Percentiles rank a stretch among this genome's conserved stretches.
phyloP scores from a whole-genome alignment of 2,888 invertebrate species.

The Drosophila buzzatii region DNA sequence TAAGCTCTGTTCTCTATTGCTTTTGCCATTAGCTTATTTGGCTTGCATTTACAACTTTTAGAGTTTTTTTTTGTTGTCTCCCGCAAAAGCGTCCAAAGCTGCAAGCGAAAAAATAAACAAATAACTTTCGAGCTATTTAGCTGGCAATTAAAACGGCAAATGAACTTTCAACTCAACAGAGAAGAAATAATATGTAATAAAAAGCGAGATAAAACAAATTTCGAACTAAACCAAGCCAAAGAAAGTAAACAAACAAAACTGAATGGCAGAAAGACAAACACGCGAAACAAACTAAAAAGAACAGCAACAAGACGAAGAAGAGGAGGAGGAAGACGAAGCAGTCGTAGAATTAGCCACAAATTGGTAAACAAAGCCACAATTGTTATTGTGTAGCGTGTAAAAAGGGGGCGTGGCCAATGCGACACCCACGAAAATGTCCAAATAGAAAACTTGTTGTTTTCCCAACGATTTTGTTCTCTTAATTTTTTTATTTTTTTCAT shows the following conservation, averaged over 20 bases:
- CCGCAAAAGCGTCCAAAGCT: conserved; percentile 32
- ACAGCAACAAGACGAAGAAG: conserved; percentile 11
- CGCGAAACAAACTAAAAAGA: conserved; percentile 33
- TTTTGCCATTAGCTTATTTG: background rate
- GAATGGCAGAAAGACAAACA: conserved; percentile 53
- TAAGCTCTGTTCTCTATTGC: background rate
- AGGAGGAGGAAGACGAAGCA: background rate
- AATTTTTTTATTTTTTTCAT: conserved; percentile 24
- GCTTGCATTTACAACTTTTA: conserved; percentile 20
- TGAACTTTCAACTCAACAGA: conserved; percentile 68
- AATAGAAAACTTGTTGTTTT: conserved; percentile 63
- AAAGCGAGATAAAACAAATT: conserved; percentile 27
- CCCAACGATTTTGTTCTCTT: background rate
- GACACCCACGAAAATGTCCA: conserved; percentile 67
- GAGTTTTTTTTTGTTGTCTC: conserved; percentile 18
- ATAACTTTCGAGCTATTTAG: conserved; percentile 76
- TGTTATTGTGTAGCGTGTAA: conserved; percentile 27
- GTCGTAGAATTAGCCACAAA: conserved; percentile 59
- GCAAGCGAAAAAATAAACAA: conserved; percentile 30
- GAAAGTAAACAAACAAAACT: conserved; percentile 68
- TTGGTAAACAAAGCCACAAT: conserved; percentile 78
- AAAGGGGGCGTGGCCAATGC: conserved; percentile 36
- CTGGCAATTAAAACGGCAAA: conserved; percentile 77
- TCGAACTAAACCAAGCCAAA: conserved; percentile 69
- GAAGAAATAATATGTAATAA: conserved; percentile 15